Evolutionary conservation across 2,888 invertebrate species (phyloP), one percentile per base, ranked within the genome.

Genomic region (Halocaridina rubra): DNA sequence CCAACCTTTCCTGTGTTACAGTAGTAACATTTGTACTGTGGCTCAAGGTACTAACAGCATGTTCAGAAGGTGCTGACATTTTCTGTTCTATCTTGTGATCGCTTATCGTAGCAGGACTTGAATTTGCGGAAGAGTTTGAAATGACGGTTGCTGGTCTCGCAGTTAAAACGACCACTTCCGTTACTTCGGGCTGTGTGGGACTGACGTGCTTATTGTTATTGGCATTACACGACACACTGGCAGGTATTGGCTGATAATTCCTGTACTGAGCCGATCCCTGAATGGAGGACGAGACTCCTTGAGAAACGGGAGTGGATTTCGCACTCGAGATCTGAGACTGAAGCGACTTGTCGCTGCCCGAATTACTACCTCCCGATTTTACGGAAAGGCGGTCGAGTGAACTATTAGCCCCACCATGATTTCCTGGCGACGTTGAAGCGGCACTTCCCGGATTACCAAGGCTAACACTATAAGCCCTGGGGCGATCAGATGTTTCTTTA

Each of bases 141-240:
- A 93, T 94, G 61, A 93, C 94, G 5, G 94, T 94, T 10, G 93
- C 94, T 4, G 94, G 94, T 85, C 94, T 92, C 0, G 94, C 94
- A 90, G 93, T 93, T 13, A 86, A 39, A 27, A 86, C 79, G 24
- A 84, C 80, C 27, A 84, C 84, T 46, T 84, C 84, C 16, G 82
- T 61, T 30, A 84, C 82, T 27, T 84, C 82, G 3, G 82, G 59
- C 39, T 72, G 82, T 33, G 59, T 53, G 13, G 72, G 59, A 32
- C 57, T 33, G n/a, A n/a, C n/a, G n/a, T n/a, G n/a, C n/a, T n/a
- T n/a, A n/a, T n/a, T n/a, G n/a, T n/a, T n/a, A 72, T 72, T 80
- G 3, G 57, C 72, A 24, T 39, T 61, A 16, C 61, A 13, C 3
- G 53, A 39, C 8, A 61, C 19, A 69, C 29, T 16, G 30, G 30